Base-by-base conservation (phyloP, 2,797 vertebrate species). In the Manis pentadactyla region DNA sequence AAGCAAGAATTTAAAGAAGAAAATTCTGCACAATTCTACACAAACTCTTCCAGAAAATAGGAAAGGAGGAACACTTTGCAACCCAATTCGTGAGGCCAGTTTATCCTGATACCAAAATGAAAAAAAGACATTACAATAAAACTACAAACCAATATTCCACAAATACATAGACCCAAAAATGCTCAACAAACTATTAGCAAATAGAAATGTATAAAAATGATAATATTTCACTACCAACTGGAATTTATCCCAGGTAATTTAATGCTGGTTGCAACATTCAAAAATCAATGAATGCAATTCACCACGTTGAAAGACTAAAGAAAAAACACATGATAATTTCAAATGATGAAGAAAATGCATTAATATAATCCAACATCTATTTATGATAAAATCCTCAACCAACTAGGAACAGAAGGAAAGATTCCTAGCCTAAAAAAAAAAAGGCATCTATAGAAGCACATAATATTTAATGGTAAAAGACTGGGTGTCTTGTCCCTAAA, bases 381-480 rank as follows among this genome's bases (percentile, higher is more conserved):
- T 86, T 42, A 31, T 59, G 49, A 73, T 86, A 90, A 93, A 85
- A 59, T 74, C 64, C 77, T 79, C 13, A 64, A 34, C 13, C 68
- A 88, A 85, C 68, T 34, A 81, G 39, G 59, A 85, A 71, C 46
- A 86, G 64, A 95, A 93, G 29, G n/a, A 59, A 93, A 96, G 13
- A 39, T 29, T 86, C 9, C 18, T 87, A 74, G 59, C 27, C 21
- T 82, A 86, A 51, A 55, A 13, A 19, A 23, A 37, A 69, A 89
- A 31, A 21, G 5, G 17, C 1, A 21, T 6, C 19, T 79, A 34
- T 39, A 23, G 49, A 78, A 74, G 49, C 12, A 4, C 55, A 71
- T 71, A 8, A 78, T 55, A 69, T 23, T 42, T 71, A 66, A 64
- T 5, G 27, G 53, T 51, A 31, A 73, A 79, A 94, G 31, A 34